Evolutionary conservation across 2,113 vertebrate species (phyloP).

Genomic region (Odocoileus virginianus): DNA sequence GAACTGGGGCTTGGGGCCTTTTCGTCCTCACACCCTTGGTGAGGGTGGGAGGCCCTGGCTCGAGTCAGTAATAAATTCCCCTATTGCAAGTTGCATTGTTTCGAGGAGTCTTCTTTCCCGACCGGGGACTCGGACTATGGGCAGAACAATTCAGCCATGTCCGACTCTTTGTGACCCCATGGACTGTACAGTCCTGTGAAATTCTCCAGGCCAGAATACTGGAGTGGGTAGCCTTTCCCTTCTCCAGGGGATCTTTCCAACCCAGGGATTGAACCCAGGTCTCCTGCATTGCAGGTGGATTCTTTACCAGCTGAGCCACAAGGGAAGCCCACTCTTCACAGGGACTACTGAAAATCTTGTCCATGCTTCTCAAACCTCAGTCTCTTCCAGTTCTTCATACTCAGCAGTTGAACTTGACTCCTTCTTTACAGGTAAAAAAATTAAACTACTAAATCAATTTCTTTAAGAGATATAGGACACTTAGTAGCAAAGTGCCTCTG

Average conservation of each 20-base stretch:
- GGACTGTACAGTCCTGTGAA: neutral
- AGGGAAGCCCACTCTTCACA: neutral
- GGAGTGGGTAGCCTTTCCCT: neutral
- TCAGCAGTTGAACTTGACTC: neutral
- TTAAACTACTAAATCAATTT: neutral
- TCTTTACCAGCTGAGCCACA: neutral
- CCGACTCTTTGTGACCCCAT: neutral
- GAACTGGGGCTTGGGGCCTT: no score
- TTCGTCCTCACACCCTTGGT: no score
- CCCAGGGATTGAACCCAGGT: neutral
- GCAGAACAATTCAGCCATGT: neutral
- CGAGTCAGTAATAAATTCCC: no score
- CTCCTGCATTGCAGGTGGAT: neutral
- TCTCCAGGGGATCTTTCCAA: neutral
- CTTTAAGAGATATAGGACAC: neutral
- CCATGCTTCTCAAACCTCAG: neutral
- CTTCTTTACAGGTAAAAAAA: neutral
- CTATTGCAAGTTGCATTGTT: no score
- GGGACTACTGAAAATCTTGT: neutral
- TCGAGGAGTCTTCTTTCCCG: no score
- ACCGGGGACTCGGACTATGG: no score
- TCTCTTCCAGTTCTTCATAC: neutral
- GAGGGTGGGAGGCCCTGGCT: no score
- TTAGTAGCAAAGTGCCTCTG: neutral
- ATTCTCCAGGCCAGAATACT: neutral